Base-by-base conservation (phyloP, 2,888 invertebrate species). In the Apamea monoglypha region DNA sequence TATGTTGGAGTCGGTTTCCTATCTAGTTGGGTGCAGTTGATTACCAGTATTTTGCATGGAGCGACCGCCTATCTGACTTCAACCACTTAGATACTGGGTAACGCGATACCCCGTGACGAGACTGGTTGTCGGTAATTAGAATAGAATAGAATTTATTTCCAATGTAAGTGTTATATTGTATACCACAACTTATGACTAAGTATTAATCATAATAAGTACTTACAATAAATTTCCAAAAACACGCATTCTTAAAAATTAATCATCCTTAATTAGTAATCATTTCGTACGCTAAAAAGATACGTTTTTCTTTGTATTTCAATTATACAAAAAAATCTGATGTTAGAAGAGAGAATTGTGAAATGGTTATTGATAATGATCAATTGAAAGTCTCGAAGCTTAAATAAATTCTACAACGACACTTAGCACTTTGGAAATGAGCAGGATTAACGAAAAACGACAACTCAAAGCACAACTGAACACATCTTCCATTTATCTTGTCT, bases 381-480 rank as follows among this genome's bases (percentile, higher is more conserved):
- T 8, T 29, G 1, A 12, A 56, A 71, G 6, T 16, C 5, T 36
- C 18, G 25, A 44, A 56, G 14, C 32, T 47, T 8, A 18, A 14
- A 14, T 8, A 59, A 36, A 36, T 25, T 47, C 2, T 73, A 29
- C 32, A 61, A 59, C 16, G 14, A 14, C 14, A 56, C 44, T 10
- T 56, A 5, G 1, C 3, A 47, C 21, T 32, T 40, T 16, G 6
- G 21, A 25, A 61, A 82, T 44, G 8, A 2, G 12, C 50, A 61
- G 25, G n/a, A 61, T 56, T 12, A 7, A 29, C 40, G 16, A 74
- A 64, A 81, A 56, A n/a, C 2, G 16, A 59, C 64, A 77, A 8
- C 36, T 53, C 44, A 59, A 76, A 74, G 5, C 21, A 61, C 25
- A 63, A 3, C 25, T 32, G 8, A 64, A 50, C 71, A 21, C 29